Conservation (phyloP, 2,797 vertebrate genomes). For the Sardinella longiceps region DNA sequence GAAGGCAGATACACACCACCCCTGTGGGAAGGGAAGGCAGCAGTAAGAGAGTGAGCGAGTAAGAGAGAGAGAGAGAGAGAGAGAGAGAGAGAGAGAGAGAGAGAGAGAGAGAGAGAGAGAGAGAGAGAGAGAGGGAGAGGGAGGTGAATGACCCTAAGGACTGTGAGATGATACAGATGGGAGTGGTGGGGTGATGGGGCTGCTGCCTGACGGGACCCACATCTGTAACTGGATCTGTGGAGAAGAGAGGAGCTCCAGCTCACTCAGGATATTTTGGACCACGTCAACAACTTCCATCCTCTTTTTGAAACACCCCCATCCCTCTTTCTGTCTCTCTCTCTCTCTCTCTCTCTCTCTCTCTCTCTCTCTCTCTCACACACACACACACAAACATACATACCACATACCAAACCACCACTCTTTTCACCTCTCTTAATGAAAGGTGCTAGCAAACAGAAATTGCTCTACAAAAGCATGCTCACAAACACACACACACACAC, state of each 20-base stretch:
- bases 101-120: background rate
- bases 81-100: background rate
- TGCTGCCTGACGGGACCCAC: conserved; percentile 14
- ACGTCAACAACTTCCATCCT: background rate
- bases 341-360: background rate
- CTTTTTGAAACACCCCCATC: background rate
- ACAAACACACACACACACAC: too few species aligned
- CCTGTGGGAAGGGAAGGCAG: conserved; percentile 47
- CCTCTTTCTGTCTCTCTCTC: background rate
- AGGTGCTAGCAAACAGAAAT: background rate
- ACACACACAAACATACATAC: background rate
- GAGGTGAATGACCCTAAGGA: conserved; percentile 41
- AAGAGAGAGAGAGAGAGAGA: conserved; percentile 39
- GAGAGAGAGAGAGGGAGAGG: background rate
- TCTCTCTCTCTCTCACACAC: background rate
- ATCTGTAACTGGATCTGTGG: conserved; percentile 47
- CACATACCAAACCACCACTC: background rate
- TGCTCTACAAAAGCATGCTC: background rate
- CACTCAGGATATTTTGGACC: conserved; percentile 21
- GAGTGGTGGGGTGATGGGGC: conserved; percentile 29
- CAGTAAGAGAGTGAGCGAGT: conserved; percentile 56
- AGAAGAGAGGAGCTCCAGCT: conserved; percentile 47
- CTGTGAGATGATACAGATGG: conserved; percentile 37
- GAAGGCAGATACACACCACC: conserved; percentile 57
- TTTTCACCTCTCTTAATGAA: background rate